phyloP scores from a whole-genome alignment of 2,113 vertebrate genomes.

The Salvator merianae region DNA sequence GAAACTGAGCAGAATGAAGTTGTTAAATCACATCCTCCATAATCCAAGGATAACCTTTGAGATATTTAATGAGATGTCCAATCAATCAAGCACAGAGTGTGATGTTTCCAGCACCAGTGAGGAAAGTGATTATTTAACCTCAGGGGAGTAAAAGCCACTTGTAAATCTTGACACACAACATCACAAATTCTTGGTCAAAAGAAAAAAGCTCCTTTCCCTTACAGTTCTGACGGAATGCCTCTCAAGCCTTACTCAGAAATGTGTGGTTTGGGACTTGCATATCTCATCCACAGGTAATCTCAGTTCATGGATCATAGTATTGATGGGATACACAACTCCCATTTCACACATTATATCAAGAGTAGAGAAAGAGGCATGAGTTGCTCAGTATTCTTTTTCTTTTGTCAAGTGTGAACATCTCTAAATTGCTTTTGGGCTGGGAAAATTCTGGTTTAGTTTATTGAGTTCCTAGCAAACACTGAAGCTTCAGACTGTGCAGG shows the following conservation, averaged over 20 bases:
- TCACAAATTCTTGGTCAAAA: neutral
- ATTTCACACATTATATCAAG: neutral
- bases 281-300: neutral
- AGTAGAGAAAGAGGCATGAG: neutral
- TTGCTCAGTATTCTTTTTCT: neutral
- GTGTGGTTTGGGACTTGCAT: neutral
- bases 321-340: neutral
- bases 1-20: neutral
- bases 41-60: constrained; percentile 17
- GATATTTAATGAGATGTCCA: constrained; percentile 7
- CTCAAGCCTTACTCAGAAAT: neutral
- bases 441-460: neutral
- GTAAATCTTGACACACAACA: neutral
- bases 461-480: neutral
- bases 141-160: constrained; percentile 1
- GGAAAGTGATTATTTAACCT: constrained; percentile 4
- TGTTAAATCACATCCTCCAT: constrained; percentile 6
- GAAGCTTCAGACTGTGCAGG: neutral
- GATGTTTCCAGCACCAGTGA: neutral
- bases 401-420: neutral
- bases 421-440: neutral
- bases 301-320: neutral
- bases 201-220: neutral
- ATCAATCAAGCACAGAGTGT: constrained; percentile 12
- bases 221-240: neutral